Percentiles rank a stretch among this genome's conserved stretches.
phyloP scores from a whole-genome alignment of 2,888 invertebrate genomes.

The Cataglyphis livida region DNA sequence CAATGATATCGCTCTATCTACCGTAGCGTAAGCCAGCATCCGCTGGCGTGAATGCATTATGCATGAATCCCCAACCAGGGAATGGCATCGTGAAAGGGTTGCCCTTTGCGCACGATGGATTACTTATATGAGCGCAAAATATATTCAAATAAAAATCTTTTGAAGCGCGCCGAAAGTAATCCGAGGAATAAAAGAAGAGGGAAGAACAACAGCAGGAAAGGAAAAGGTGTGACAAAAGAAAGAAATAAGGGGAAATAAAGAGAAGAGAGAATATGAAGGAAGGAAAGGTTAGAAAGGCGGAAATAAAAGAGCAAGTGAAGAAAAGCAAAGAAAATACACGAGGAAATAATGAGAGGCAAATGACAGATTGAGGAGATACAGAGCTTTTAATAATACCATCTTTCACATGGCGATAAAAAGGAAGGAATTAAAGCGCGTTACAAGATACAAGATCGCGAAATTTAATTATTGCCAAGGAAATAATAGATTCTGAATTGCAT shows the following conservation, averaged over 20 bases:
- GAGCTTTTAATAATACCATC: not conserved
- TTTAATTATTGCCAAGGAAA: not conserved
- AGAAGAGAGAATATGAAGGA: not conserved
- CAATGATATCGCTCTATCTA: conserved; percentile 78
- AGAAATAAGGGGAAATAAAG: not conserved
- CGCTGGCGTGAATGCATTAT: conserved; percentile 72
- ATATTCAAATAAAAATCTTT: conserved; percentile 48
- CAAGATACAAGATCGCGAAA: not conserved
- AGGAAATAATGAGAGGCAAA: conserved; percentile 23
- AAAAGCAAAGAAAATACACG: not conserved
- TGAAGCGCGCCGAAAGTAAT: conserved; percentile 9
- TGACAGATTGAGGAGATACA: not conserved
- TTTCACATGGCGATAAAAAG: not conserved
- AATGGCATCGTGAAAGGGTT: conserved; percentile 58
- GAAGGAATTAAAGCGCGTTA: not conserved
- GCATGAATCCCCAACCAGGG: conserved; percentile 61
- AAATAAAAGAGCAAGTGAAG: not conserved
- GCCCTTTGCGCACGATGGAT: conserved; percentile 52
- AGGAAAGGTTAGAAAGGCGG: not conserved
- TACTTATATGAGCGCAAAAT: conserved; percentile 52
- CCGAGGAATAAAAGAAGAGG: not conserved
- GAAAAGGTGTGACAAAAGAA: not conserved
- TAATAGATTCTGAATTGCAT: not conserved
- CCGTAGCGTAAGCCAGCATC: conserved; percentile 61
- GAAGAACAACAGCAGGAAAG: not conserved